A percentile compares a stretch with the other conserved stretches of the same genome.
Evolutionary conservation across 1,140 invertebrate genomes (phyloP).

Genomic region (Telenomus remus): DNA sequence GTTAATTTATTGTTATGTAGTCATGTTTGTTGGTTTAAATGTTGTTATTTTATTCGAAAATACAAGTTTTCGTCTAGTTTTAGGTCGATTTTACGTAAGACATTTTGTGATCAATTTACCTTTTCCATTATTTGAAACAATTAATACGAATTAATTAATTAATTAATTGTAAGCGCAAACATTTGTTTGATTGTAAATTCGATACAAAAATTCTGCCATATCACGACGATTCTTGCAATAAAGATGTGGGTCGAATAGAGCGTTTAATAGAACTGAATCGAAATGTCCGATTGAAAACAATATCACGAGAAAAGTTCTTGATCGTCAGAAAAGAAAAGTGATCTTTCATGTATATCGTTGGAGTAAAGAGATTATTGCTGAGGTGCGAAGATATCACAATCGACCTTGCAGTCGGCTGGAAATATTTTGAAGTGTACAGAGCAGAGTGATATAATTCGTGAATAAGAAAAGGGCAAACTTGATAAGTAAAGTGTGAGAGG

Average conservation of each 20-base stretch:
- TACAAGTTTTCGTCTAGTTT: too few species aligned
- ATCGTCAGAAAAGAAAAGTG: conserved; percentile 33
- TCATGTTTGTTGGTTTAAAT: not conserved
- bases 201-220: too few species aligned
- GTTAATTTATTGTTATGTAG: conserved; percentile 25
- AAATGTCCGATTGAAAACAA: conserved; percentile 33
- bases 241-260: not conserved
- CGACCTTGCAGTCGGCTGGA: conserved; percentile 25
- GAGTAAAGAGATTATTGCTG: conserved; percentile 40
- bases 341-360: conserved; percentile 53
- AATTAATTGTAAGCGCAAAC: too few species aligned
- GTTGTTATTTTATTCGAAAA: too few species aligned
- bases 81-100: too few species aligned
- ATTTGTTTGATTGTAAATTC: too few species aligned
- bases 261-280: conserved; percentile 3
- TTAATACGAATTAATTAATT: too few species aligned
- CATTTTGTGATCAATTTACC: too few species aligned
- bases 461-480: conserved; percentile 28
- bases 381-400: conserved; percentile 16
- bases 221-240: not conserved
- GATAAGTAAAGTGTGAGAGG: conserved; percentile 28
- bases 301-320: conserved; percentile 27
- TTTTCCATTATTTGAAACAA: too few species aligned
- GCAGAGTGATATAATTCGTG: conserved; percentile 50
- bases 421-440: conserved; percentile 56